Evolutionary conservation across 2,888 invertebrate genomes (phyloP), one percentile per base, ranked within the genome.

Genomic region (Thecophora atra): DNA sequence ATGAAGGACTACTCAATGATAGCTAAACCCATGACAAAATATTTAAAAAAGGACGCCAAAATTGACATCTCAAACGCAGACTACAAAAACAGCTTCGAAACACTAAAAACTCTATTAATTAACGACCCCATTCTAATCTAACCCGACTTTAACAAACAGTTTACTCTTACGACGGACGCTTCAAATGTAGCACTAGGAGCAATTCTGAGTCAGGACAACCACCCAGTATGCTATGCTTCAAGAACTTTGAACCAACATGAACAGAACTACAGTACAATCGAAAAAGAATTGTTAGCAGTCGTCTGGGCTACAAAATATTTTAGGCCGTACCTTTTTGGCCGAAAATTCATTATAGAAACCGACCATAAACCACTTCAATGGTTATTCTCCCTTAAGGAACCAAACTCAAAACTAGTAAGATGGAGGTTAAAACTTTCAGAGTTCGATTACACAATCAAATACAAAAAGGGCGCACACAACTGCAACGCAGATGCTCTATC

Each of bases 341-440:
- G 73, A 58, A 78, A 74, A 60, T 82, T 83, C 65, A 77, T 70
- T 30, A 77, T 83, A n/a, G 73, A 80, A 1, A 83, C 82, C 0
- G 83, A 84, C 71, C 81, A 84, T 73, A 78, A 77, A 71, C 81
- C 82, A 0, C 74, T 84, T 3, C 77, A 75, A 15, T 84, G 82
- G 82, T 21, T 54, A 54, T 54, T 71, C 47, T 19, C 67, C 30
- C 30, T 72, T 60, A 52, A 63, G 54, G 28, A 72, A 62, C 66
- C 69, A 1, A 70, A 72, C 69, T 70, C 70, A 13, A 70, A 70
- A 28, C 19, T 70, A 24, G 63, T 54, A 24, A 47, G 58, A 44
- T 71, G 71, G 65, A 44, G 65, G 44, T 28, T 71, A 26, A 56
- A 56, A 47, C 42, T 63, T 11, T 30, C 65, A 3, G 70, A 74